phyloP scores from a whole-genome alignment of 1,140 invertebrate genomes.

The Calephelis virginiensis region DNA sequence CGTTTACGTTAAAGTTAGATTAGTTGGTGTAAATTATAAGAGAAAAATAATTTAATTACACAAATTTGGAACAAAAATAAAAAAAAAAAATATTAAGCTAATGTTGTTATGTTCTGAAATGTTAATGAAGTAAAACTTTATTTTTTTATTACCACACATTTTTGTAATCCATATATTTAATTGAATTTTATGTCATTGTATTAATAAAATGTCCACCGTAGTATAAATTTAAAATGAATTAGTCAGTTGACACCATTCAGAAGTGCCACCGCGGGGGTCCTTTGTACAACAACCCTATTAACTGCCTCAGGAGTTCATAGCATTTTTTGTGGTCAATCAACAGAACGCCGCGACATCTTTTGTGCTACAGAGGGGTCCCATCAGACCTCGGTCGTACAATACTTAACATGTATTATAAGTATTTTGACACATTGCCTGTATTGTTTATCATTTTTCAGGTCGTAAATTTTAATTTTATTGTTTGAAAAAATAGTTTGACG shows the following conservation, averaged over 20 bases:
- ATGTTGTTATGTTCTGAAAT: no score
- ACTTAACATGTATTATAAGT: slow-evolving; percentile 56
- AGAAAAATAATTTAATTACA: no score
- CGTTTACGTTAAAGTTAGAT: no score
- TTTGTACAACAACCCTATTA: slow-evolving; percentile 56
- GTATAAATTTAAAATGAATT: slow-evolving; percentile 56
- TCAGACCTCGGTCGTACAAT: slow-evolving; percentile 39
- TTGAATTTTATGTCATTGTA: no score
- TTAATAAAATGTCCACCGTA: slow-evolving; percentile 35
- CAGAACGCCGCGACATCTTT: slow-evolving; percentile 47
- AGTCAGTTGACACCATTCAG: slow-evolving; percentile 46
- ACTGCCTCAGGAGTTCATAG: slow-evolving; percentile 74
- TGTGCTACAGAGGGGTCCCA: slow-evolving; percentile 41
- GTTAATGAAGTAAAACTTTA: no score
- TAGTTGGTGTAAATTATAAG: no score
- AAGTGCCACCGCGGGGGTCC: slow-evolving; percentile 47
- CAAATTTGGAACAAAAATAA: no score
- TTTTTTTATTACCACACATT: no score
- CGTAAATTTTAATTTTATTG: slow-evolving; percentile 60
- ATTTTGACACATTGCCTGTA: slow-evolving; percentile 71
- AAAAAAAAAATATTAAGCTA: no score
- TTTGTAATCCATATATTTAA: no score
- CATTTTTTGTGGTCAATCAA: slow-evolving; percentile 59
- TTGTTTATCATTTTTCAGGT: slow-evolving; percentile 61
- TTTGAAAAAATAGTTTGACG: slow-evolving; percentile 43